Base-by-base conservation (phyloP, 2,888 invertebrate genomes). In the Anagyrus pseudococci region DNA sequence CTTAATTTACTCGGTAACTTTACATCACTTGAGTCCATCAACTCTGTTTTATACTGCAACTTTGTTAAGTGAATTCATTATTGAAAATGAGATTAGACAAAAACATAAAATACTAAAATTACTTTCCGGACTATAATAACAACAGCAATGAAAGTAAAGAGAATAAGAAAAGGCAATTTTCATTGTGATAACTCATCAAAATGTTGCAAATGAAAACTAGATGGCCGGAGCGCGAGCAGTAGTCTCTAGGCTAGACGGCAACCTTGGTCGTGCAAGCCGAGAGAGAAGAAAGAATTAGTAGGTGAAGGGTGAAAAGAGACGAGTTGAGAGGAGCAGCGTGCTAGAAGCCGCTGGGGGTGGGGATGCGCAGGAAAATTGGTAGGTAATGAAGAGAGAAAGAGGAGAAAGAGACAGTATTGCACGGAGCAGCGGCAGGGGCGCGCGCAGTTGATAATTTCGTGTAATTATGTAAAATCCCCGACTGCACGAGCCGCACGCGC, bases 391-490 rank as follows among this genome's bases (percentile, higher is more conserved):
- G 57, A 58, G 53, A 60, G 29, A 58, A 15, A 62, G 44, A 58
- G 44, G 55, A 58, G 56, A 57, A 29, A 56, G 57, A 64, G 48
- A 48, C 19, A 19, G 22, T 25, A 22, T 10, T 4, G 55, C 33
- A 26, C 15, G 33, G 29, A 41, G 37, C 25, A 23, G 19, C 37
- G 33, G 37, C n/a, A 33, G 10, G 7, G 1, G 33, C 17, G 13
- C 17, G 46, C 37, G 44, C 47, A 43, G 26, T 59, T 62, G 57
- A 66, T 66, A 62, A 66, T 66, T 66, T 59, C 66, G 53, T 58
- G 59, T 62, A 62, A 66, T 66, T 66, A 60, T 60, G 64, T 53
- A 53, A 64, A 64, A 57, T 62, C 56, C 48, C 50, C 59, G 25
- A 6, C 61, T 1, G 20, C 13, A 10, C 19, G 13, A 4, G 41